A percentile compares a stretch with the other conserved stretches of the same genome.
Evolutionary conservation across 2,113 vertebrate species (phyloP).

Genomic region (Corydoras sp.): DNA sequence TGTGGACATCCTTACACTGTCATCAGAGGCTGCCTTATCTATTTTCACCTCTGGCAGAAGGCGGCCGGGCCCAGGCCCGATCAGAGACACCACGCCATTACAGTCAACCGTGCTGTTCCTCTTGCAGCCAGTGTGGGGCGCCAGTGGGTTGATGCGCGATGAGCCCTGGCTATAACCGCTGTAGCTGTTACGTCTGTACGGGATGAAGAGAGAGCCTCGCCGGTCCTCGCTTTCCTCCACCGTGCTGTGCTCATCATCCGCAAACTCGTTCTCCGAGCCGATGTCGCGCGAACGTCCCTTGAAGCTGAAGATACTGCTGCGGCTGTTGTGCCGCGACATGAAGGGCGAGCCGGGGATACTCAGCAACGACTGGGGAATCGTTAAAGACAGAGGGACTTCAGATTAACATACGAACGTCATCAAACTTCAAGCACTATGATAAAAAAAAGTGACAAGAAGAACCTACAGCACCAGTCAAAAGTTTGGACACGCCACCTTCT

Average conservation of each 20-base stretch:
- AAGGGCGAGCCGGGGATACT: slow-evolving; percentile 96
- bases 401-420: background rate
- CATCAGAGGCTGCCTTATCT: slow-evolving; percentile 85
- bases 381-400: background rate
- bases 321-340: slow-evolving; percentile 94
- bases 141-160: slow-evolving; percentile 84
- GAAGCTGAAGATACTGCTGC: slow-evolving; percentile 98
- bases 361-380: slow-evolving; percentile 78
- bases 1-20: slow-evolving; percentile 78
- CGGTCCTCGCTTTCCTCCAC: slow-evolving; percentile 95
- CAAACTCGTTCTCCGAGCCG: slow-evolving; percentile 92
- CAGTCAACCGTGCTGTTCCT: slow-evolving; percentile 97
- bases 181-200: slow-evolving; percentile 89
- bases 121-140: slow-evolving; percentile 80
- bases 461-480: too few relatives aligned
- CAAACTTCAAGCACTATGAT: too few relatives aligned
- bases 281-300: slow-evolving; percentile 84
- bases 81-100: slow-evolving; percentile 96
- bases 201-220: slow-evolving; percentile 91
- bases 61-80: slow-evolving; percentile 82
- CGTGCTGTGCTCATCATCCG: slow-evolving; percentile 94
- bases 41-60: slow-evolving; percentile 98
- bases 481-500: too few relatives aligned
- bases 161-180: slow-evolving; percentile 94
- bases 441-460: too few relatives aligned